phyloP scores from a whole-genome alignment of 2,797 vertebrate genomes.

The Pipistrellus kuhlii region DNA sequence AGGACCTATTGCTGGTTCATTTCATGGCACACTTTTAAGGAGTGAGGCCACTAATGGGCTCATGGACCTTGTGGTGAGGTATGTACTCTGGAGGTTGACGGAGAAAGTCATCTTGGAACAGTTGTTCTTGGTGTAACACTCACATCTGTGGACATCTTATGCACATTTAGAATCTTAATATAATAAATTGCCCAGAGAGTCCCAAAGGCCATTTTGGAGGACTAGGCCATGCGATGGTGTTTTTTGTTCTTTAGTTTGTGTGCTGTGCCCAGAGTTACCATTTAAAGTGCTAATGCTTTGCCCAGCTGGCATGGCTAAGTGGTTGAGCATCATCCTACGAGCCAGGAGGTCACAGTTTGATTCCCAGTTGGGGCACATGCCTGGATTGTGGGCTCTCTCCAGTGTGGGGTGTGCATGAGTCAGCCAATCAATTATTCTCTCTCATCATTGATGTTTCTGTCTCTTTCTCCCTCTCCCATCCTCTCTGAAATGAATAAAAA shows the following conservation, averaged over 20 bases:
- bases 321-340: no score
- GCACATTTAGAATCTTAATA: not conserved
- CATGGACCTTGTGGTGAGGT: not conserved
- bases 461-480: no score
- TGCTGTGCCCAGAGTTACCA: not conserved
- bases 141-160: not conserved
- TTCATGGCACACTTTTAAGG: not conserved
- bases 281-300: not conserved
- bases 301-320: no score
- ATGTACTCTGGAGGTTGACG: not conserved
- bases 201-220: not conserved
- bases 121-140: not conserved
- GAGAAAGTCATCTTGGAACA: not conserved
- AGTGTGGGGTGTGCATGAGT: no score
- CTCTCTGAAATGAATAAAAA: no score
- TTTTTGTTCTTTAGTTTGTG: not conserved
- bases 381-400: no score
- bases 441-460: no score
- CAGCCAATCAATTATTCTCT: no score
- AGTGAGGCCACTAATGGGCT: not conserved
- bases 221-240: not conserved
- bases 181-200: not conserved
- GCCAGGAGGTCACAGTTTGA: no score
- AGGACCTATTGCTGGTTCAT: not conserved
- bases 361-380: no score